Percentiles rank a stretch among this genome's conserved stretches.
phyloP scores from a whole-genome alignment of 23 tunicate genomes.

The Trididemnum miniatum region DNA sequence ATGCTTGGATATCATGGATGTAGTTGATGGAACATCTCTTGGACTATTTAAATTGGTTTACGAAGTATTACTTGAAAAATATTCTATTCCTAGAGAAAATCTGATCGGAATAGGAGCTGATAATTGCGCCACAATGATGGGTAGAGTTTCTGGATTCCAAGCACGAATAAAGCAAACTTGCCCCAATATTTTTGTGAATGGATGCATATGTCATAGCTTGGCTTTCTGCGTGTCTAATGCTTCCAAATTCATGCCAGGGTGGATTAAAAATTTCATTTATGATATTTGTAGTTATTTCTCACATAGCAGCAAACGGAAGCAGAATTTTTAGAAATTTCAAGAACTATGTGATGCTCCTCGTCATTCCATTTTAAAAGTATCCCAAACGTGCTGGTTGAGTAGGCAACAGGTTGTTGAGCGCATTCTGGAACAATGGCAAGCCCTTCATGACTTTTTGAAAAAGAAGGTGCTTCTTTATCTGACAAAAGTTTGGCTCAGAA shows the following conservation, averaged over 20 bases:
- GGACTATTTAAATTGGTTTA: neutral
- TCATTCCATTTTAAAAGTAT: constrained; percentile 5
- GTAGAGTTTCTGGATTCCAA: constrained; percentile 9
- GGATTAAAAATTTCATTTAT: neutral
- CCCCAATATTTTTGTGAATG: neutral
- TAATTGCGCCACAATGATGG: constrained; percentile 13
- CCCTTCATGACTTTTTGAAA: neutral
- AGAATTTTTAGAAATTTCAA: constrained; percentile 1
- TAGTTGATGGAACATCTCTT: neutral
- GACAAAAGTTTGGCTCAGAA: constrained; percentile 27
- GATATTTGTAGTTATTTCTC: neutral
- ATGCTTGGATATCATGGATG: neutral
- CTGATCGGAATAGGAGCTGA: neutral
- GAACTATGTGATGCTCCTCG: neutral
- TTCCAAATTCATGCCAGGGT: neutral
- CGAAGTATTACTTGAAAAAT: neutral
- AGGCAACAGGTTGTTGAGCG: neutral
- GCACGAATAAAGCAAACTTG: neutral
- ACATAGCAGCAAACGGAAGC: neutral
- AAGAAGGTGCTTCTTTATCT: constrained; percentile 31
- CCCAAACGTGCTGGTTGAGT: neutral
- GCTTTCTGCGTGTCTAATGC: constrained; percentile 12
- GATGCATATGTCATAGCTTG: constrained; percentile 2
- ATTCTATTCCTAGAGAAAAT: constrained; percentile 1
- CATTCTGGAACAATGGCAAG: constrained; percentile 16